Base-by-base conservation (phyloP, 2,888 invertebrate genomes). In the Heteropelma amictum region DNA sequence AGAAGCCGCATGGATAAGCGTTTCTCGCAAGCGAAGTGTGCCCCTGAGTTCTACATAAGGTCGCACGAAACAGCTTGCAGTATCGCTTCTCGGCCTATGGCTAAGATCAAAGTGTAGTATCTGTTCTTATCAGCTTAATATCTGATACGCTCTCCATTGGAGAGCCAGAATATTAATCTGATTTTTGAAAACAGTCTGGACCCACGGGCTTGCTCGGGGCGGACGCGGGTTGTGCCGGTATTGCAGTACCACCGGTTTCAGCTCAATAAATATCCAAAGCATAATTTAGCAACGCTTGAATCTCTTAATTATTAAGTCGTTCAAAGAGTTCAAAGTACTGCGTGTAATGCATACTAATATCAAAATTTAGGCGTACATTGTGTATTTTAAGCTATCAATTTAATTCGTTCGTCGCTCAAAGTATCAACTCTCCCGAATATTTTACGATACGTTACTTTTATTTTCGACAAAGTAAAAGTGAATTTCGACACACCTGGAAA, bases 91-190 rank as follows among this genome's bases (percentile, higher is more conserved):
- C 33, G 54, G 23, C 61, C 30, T 47, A 61, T 61, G 47, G 61
- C 61, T 61, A 47, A 61, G 61, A 61, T 61, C 61, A 61, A 61
- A 61, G 61, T 61, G 61, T 61, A 58, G 58, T 58, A 40, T 58
- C 58, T 58, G 45, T 61, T 47, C 61, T 61, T 61, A 61, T 61
- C 61, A 71, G 71, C 71, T 71, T 71, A 64, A 71, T 71, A 71
- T 71, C 71, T 71, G 71, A 71, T 64, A 64, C 71, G 71, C 71
- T 71, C 64, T 56, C 65, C 64, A 72, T 72, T 72, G 64, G 65
- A 51, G 72, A 72, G 72, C 72, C 72, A 72, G 64, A 72, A 72
- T 72, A 72, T 65, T 72, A 60, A 72, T 72, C 72, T 71, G 64
- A 71, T 71, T 71, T 71, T 71, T 72, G 70, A 4, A 56, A 63